Conservation (phyloP, 2,113 vertebrate genomes). For the Nothoprocta perdicaria region DNA sequence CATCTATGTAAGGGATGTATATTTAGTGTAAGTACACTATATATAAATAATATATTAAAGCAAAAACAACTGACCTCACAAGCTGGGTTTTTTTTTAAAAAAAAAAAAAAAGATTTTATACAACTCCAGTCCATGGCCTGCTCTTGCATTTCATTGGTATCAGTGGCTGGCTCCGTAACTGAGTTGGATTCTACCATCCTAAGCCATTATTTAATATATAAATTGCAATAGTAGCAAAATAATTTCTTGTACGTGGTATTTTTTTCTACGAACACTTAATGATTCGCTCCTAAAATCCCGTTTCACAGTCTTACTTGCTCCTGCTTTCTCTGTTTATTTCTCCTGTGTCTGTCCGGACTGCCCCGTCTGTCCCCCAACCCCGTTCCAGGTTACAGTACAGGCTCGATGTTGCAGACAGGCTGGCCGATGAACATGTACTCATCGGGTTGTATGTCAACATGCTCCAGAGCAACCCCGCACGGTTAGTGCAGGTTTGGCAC, state of each 20-base stretch:
- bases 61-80: neutral
- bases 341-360: conserved; percentile 51
- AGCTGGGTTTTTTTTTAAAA: neutral
- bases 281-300: conserved; percentile 33
- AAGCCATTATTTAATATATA: neutral
- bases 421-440: conserved; percentile 98
- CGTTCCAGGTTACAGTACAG: conserved; percentile 95
- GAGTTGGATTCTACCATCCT: neutral
- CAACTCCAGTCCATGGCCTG: neutral
- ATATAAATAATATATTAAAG: neutral
- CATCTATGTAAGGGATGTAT: neutral
- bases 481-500: conserved; percentile 92
- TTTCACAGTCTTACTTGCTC: conserved; percentile 61
- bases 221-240: neutral
- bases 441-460: conserved; percentile 97
- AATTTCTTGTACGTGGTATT: neutral
- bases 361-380: conserved; percentile 69
- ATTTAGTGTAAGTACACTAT: neutral
- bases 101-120: neutral
- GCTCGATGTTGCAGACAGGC: conserved; percentile 96
- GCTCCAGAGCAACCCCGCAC: conserved; percentile 91
- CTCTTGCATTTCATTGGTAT: neutral
- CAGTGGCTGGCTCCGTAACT: neutral
- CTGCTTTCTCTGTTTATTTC: conserved; percentile 65
- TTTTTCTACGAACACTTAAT: neutral